Conservation (phyloP, 2,113 vertebrate genomes). For the Oncorhynchus mykiss region DNA sequence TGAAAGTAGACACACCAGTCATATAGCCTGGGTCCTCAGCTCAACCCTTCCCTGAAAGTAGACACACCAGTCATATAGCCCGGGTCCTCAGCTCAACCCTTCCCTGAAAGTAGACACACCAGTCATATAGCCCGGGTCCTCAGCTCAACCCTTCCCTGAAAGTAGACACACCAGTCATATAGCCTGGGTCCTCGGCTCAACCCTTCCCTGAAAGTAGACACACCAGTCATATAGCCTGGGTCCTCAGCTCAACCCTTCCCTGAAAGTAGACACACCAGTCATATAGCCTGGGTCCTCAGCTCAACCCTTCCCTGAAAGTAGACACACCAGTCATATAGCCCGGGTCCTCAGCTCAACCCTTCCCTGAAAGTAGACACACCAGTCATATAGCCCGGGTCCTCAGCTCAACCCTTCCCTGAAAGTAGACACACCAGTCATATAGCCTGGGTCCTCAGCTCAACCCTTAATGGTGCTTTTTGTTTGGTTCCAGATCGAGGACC, state of each 20-base stretch:
- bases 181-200: not conserved
- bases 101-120: not conserved
- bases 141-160: not conserved
- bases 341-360: not conserved
- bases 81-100: not conserved
- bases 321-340: not conserved
- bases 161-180: not conserved
- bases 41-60: too few species aligned
- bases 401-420: not conserved
- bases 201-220: not conserved
- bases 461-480: not conserved
- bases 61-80: too few species aligned
- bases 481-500: constrained; percentile 87
- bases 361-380: not conserved
- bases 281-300: not conserved
- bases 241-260: not conserved
- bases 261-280: not conserved
- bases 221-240: not conserved
- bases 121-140: too few species aligned
- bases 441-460: not conserved
- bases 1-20: not conserved
- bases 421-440: not conserved
- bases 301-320: too few species aligned
- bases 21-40: not conserved
- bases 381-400: too few species aligned